Evolutionary conservation across 2,888 invertebrate genomes (phyloP), one percentile per base, ranked within the genome.

Genomic region (Lamellibrachia satsuma): DNA sequence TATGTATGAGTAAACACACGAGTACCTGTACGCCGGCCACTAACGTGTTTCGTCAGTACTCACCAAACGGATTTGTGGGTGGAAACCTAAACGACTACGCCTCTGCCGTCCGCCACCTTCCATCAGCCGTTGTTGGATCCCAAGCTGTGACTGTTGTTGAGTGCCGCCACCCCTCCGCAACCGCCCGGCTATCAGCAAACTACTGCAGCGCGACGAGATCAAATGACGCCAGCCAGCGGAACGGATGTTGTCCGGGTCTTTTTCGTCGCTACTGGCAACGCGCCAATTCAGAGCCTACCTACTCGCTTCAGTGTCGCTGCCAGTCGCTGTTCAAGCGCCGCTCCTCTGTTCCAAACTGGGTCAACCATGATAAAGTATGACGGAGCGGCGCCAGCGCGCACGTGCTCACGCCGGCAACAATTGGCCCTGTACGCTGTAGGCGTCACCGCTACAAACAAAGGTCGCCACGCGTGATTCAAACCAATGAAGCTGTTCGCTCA

Each of bases 181-280:
- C 22, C 75, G 75, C 75, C 75, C 75, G 75, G 22, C 75, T 75
- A 75, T 75, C 75, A 6, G 11, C 75, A 75, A 75, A 75, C 75
- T 75, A 75, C 15, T n/a, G 75, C 75, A 75, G 75, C 75, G 75
- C 75, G 75, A 75, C 75, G 75, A 75, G 75, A 75, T 75, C 75
- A 75, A 75, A 75, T 75, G 75, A 75, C 75, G 75, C 75, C 75
- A 75, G n/a, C 75, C 75, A 75, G 75, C 75, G 75, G 75, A 75
- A 75, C 75, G 15, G n/a, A 75, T 75, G 75, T 75, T 22, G 75
- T 75, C n/a, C 22, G 75, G 75, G 75, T 75, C 75, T 75, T 75
- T 75, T 75, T 75, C 75, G 75, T 75, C 75, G 75, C 75, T 22
- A 75, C 22, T 75, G 75, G 75, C 75, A 75, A 75, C 75, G 75